A percentile compares a stretch with the other conserved stretches of the same genome.
phyloP scores from a whole-genome alignment of 1,140 invertebrate species.

The Ganaspis sp. region DNA sequence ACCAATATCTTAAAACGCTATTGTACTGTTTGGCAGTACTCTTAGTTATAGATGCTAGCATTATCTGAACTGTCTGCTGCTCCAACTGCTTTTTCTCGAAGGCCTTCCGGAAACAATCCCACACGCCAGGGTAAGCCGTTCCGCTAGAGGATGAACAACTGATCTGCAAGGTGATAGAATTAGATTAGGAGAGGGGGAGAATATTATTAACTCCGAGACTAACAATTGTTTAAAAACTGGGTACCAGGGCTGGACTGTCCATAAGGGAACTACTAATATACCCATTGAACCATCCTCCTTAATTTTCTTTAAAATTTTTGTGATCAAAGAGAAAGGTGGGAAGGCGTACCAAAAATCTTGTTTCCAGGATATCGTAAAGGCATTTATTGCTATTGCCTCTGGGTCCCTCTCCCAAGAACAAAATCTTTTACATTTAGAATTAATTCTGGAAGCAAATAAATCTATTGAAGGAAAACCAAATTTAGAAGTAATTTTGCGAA shows the following conservation, averaged over 20 bases:
- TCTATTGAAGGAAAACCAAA: background rate
- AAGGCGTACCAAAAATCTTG: conserved; percentile 40
- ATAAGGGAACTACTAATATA: conserved; percentile 57
- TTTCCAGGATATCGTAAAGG: background rate
- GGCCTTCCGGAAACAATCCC: conserved; percentile 30
- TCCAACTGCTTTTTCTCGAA: conserved; percentile 30
- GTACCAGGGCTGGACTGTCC: conserved; percentile 62
- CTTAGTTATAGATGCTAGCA: conserved; percentile 35
- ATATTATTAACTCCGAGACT: background rate
- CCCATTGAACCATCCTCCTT: conserved; percentile 53
- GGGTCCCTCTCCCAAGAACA: background rate
- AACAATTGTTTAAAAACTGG: conserved; percentile 40
- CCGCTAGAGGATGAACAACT: conserved; percentile 7
- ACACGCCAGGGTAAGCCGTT: background rate
- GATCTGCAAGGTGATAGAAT: conserved; percentile 16
- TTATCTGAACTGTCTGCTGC: conserved; percentile 35
- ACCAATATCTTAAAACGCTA: conserved; percentile 37
- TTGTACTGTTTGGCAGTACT: conserved; percentile 43
- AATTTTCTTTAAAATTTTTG: too few species aligned
- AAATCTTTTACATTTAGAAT: background rate
- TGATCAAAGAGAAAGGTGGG: conserved; percentile 53
- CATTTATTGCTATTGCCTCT: background rate
- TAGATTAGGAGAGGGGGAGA: conserved; percentile 18
- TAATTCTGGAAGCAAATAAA: background rate
- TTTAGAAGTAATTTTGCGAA: background rate